A percentile compares a stretch with the other conserved stretches of the same genome.
These are phyloP conservation scores for cattle (Bos taurus) DNA, from an alignment of 2,113 vertebrate genomes.

Conservation along the genomic window ARS-UCD2.0 NC_037351.1:53353501-53354000, in stretches of 20 bases:
- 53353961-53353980: constrained; percentile 26
- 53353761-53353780: background rate
- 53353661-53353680: background rate
- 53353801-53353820: background rate
- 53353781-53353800: background rate
- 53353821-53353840: background rate
- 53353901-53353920: background rate
- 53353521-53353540: background rate
- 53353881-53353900: background rate
- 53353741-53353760: background rate
- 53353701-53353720: background rate
- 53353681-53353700: background rate
- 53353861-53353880: background rate
- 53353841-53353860: accelerated
- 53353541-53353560: accelerated
- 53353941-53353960: background rate
- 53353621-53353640: background rate
- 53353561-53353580: background rate
- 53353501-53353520: background rate
- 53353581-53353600: background rate
- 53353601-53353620: background rate
- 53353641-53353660: background rate
- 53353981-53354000: background rate
- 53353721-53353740: background rate
- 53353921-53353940: background rate